phyloP scores from a whole-genome alignment of 1,140 invertebrate species.

The Nebria ingens region DNA sequence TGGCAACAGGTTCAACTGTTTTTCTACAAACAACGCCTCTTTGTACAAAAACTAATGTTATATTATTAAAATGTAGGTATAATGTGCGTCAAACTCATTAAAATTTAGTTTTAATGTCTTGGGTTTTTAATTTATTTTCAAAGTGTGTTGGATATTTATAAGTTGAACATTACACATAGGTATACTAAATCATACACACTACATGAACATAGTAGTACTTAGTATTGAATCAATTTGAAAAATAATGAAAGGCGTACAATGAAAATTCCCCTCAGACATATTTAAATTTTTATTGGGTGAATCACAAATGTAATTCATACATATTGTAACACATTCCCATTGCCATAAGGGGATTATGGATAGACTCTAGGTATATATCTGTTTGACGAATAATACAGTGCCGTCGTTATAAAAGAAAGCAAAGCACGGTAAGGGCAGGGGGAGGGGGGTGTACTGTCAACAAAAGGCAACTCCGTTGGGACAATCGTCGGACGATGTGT shows the following conservation, averaged over 20 bases:
- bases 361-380: slow-evolving; percentile 14
- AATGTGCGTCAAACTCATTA: no score
- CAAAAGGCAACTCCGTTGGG: slow-evolving; percentile 16
- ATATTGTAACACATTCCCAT: not conserved
- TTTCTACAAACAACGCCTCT: no score
- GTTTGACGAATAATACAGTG: slow-evolving; percentile 21
- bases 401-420: slow-evolving; percentile 21
- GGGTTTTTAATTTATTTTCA: no score
- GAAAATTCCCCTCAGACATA: not conserved
- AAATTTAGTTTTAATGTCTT: no score
- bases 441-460: slow-evolving; percentile 16
- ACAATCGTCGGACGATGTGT: slow-evolving; percentile 19
- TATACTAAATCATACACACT: not conserved
- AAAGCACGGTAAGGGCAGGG: slow-evolving; percentile 18
- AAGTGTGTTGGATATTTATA: no score
- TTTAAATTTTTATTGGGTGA: slow-evolving; percentile 7
- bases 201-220: no score
- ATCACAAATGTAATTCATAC: slow-evolving; percentile 9
- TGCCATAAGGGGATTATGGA: no score
- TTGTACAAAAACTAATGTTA: no score
- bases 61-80: no score
- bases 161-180: no score
- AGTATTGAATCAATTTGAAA: no score
- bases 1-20: no score
- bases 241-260: not conserved